A percentile compares a stretch with the other conserved stretches of the same genome.
Conservation (phyloP, 1,140 invertebrate species). For the Drosophila saltans region DNA sequence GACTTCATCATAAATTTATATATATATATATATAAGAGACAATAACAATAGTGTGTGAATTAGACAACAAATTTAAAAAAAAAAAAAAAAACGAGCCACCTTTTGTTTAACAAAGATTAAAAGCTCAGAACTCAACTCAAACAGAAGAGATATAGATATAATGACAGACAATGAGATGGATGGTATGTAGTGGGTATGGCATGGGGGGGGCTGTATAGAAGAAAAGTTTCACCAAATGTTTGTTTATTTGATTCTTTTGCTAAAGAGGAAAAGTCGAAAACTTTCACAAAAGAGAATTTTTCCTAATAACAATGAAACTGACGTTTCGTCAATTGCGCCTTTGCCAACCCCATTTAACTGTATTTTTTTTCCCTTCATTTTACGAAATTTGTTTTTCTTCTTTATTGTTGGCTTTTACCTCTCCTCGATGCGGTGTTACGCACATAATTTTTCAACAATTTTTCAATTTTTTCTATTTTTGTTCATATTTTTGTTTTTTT, state of each 20-base stretch:
- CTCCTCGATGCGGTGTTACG: slow-evolving; percentile 19
- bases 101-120: slow-evolving; percentile 46
- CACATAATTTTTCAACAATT: slow-evolving; percentile 51
- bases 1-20: slow-evolving; percentile 27
- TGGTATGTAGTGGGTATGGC: not conserved
- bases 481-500: slow-evolving; percentile 19
- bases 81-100: slow-evolving; percentile 36
- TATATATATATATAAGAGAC: not conserved
- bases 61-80: slow-evolving; percentile 48
- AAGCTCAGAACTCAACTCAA: slow-evolving; percentile 18
- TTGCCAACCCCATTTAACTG: slow-evolving; percentile 47
- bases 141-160: not conserved
- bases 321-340: slow-evolving; percentile 32
- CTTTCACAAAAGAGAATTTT: slow-evolving; percentile 52
- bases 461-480: slow-evolving; percentile 15
- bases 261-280: slow-evolving; percentile 43
- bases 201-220: not conserved
- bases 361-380: slow-evolving; percentile 47
- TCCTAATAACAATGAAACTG: slow-evolving; percentile 46
- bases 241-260: not conserved
- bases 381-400: slow-evolving; percentile 22
- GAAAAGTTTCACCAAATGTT: slow-evolving; percentile 45
- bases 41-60: slow-evolving; percentile 58
- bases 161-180: no score
- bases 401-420: not conserved